phyloP scores from a whole-genome alignment of 2,888 invertebrate genomes.

The Drosophila prolongata region DNA sequence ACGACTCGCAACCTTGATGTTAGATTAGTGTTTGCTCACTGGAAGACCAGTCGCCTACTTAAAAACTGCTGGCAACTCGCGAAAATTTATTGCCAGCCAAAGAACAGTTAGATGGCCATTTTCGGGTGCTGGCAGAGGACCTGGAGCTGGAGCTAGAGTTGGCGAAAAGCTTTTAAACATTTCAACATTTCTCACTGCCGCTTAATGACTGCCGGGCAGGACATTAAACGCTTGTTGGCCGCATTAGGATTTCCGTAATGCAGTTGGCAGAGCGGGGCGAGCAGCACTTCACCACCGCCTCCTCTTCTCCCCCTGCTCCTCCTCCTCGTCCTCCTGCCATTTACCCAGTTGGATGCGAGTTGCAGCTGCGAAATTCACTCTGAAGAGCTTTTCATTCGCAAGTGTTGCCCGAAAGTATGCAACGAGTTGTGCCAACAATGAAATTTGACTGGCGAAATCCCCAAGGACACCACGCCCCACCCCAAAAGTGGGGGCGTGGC shows the following conservation, averaged over 20 bases:
- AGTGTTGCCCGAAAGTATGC: slow-evolving; percentile 49
- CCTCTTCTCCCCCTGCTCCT: not conserved
- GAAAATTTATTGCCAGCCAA: slow-evolving; percentile 61
- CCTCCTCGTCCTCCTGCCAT: not conserved
- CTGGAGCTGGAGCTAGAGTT: slow-evolving; percentile 14
- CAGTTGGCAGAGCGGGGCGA: slow-evolving; percentile 58
- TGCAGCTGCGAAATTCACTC: slow-evolving; percentile 38
- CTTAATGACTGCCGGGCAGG: slow-evolving; percentile 73
- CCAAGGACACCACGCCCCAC: slow-evolving; percentile 21
- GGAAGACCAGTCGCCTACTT: slow-evolving; percentile 1
- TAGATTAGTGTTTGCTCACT: slow-evolving; percentile 17
- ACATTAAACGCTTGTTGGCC: slow-evolving; percentile 75
- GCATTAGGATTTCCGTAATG: slow-evolving; percentile 70
- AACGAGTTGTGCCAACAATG: slow-evolving; percentile 47
- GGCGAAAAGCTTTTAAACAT: slow-evolving; percentile 58
- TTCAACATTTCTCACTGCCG: slow-evolving; percentile 42
- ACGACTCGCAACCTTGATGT: slow-evolving; percentile 14
- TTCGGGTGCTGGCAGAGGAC: slow-evolving; percentile 25
- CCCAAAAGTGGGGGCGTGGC: slow-evolving; percentile 12
- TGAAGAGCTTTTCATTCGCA: slow-evolving; percentile 43
- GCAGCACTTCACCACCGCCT: slow-evolving; percentile 24
- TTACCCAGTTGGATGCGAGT: slow-evolving; percentile 27
- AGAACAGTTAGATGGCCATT: slow-evolving; percentile 56
- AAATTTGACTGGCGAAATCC: slow-evolving; percentile 41
- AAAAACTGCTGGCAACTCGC: slow-evolving; percentile 13